These are phyloP conservation scores for Spheniscus mendiculus DNA, from an alignment of 2,113 vertebrate genomes.

Conservation along the genomic window DNA sequence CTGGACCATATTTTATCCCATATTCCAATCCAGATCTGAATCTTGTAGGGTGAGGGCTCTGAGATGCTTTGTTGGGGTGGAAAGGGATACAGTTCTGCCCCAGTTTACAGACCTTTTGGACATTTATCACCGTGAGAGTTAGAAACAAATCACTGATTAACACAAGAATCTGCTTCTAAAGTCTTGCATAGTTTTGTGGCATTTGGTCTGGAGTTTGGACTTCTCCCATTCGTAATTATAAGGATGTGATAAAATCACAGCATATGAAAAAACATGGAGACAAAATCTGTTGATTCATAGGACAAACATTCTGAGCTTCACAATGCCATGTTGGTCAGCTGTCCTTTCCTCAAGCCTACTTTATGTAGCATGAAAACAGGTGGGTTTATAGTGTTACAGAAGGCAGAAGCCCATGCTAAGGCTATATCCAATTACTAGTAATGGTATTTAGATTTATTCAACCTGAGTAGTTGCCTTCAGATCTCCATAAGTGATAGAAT, in stretches of 20 bases:
- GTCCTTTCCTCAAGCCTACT: not conserved
- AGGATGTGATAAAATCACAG: slow-evolving; percentile 7
- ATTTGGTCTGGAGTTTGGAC: not conserved
- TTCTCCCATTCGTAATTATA: not conserved
- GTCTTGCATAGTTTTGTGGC: not conserved
- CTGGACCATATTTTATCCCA: not conserved
- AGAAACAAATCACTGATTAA: not conserved
- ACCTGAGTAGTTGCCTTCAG: not conserved
- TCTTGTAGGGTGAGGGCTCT: not conserved
- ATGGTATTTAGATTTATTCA: slow-evolving; percentile 71
- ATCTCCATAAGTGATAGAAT: not conserved
- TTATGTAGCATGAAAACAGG: not conserved
- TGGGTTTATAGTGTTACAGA: not conserved
- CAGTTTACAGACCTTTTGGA: not conserved
- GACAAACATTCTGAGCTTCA: not conserved
- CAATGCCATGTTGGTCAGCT: not conserved
- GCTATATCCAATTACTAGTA: not conserved
- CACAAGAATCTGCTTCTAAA: not conserved
- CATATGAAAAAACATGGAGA: not conserved
- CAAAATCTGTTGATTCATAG: slow-evolving; percentile 7
- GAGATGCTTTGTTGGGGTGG: not conserved
- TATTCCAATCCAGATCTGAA: not conserved
- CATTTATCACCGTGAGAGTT: not conserved
- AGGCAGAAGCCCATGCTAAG: not conserved
- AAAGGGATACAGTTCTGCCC: not conserved